Conservation (phyloP, 2,113 vertebrate species). For the Phalacrocorax aristotelis region DNA sequence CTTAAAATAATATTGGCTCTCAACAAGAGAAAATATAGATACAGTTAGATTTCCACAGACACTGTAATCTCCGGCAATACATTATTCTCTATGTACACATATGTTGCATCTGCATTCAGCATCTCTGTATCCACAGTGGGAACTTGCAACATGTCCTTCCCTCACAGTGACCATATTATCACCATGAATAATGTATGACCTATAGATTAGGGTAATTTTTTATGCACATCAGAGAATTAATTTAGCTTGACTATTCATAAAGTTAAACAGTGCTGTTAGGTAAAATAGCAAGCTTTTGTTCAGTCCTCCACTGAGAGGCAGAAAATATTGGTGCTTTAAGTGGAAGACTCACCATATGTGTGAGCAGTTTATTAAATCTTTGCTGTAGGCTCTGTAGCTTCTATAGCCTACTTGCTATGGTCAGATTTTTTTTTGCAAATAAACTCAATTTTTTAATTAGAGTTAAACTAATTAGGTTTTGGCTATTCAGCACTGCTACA, state of each 20-base stretch:
- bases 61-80: neutral
- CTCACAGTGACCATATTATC: neutral
- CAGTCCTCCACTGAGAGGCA: neutral
- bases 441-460: neutral
- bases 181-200: neutral
- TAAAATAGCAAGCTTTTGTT: neutral
- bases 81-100: neutral
- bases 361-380: neutral
- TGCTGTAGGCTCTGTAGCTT: neutral
- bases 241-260: neutral
- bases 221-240: neutral
- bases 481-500: neutral
- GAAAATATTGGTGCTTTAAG: neutral
- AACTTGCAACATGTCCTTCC: neutral
- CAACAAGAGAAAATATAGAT: neutral
- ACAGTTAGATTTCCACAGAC: neutral
- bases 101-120: neutral
- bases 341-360: neutral
- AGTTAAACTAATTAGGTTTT: neutral
- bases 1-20: neutral
- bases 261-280: neutral
- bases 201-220: neutral
- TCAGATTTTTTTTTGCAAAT: neutral
- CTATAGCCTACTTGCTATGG: neutral
- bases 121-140: neutral